Evolutionary conservation across 2,888 invertebrate species (phyloP), one percentile per base, ranked within the genome.

Genomic region (Eustalomyia histrio): DNA sequence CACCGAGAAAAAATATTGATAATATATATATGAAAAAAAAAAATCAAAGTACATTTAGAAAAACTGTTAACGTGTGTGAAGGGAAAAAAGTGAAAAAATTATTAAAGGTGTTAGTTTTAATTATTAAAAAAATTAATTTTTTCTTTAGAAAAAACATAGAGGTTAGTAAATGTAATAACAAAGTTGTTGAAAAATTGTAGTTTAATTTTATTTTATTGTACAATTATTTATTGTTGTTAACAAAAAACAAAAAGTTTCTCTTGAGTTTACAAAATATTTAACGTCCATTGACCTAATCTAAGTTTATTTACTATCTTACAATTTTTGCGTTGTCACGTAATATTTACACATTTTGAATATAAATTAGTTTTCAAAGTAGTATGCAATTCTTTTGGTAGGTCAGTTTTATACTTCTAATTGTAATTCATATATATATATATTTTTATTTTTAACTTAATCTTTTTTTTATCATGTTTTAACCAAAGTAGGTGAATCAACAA

Each of bases 361-460:
- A 63, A 80, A 80, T 73, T 68, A 73, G n/a, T 57, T 55, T 65
- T 55, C 18, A 75, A 61, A 61, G 61, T 50, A 60, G n/a, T 71
- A 68, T 29, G 60, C 47, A 78, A 79, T 73, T 79, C 74, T 81
- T 78, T 81, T 81, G 81, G 81, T 81, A 81, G 81, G 81, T 81
- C 81, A 81, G 81, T 81, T 81, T 39, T 35, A 16, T 50, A 21
- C 14, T 71, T 52, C 52, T 63, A 67, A 39, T 61, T 68, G 68
- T 60, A 63, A 55, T 80, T 71, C 43, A 53, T 57, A n/a, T 35
- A 39, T 7, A 24, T 24, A 3, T 29, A 29, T 6, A 6, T 6
- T 3, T 29, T 29, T 3, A 6, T 29, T 4, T 55, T 52, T 17
- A 57, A 43, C 10, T 71, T 58, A 57, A 12, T 12, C 39, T 58